These are phyloP conservation scores for Colaptes auratus DNA, from an alignment of 2,113 vertebrate genomes.

Conservation along the genomic window DNA sequence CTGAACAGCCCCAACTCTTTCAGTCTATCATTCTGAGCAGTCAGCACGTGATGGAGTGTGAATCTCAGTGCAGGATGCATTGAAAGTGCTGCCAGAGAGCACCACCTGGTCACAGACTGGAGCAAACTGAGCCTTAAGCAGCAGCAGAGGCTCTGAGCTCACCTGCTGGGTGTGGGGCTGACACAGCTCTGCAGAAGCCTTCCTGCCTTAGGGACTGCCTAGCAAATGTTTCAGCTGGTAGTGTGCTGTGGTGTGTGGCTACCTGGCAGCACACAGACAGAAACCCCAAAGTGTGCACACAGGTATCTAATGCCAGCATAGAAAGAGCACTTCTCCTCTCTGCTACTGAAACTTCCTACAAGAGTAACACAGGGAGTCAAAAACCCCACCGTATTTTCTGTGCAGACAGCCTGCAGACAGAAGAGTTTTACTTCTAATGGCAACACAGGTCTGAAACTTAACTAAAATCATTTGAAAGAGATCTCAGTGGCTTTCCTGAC, in stretches of 20 bases:
- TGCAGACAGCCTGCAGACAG: not conserved
- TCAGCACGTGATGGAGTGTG: not conserved
- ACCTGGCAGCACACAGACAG: not conserved
- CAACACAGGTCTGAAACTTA: not conserved
- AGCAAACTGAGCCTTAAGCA: not conserved
- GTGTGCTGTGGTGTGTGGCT: not conserved
- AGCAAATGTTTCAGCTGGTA: not conserved
- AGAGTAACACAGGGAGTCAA: not conserved
- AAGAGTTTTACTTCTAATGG: not conserved
- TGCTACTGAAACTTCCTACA: not conserved
- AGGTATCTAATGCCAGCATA: not conserved
- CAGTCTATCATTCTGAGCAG: not conserved
- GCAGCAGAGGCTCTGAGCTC: not conserved
- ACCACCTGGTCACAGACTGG: not conserved
- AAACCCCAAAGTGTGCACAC: not conserved
- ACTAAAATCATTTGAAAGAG: not conserved
- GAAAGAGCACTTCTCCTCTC: not conserved
- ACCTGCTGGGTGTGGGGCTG: not conserved
- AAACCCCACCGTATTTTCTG: not conserved
- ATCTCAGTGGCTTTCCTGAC: not conserved
- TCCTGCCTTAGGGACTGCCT: not conserved
- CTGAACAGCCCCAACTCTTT: too few species aligned
- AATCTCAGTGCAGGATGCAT: not conserved
- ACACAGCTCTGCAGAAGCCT: not conserved
- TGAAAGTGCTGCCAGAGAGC: not conserved